Base-by-base conservation (phyloP, 2,797 vertebrate species). In the Onychomys arenicola region DNA sequence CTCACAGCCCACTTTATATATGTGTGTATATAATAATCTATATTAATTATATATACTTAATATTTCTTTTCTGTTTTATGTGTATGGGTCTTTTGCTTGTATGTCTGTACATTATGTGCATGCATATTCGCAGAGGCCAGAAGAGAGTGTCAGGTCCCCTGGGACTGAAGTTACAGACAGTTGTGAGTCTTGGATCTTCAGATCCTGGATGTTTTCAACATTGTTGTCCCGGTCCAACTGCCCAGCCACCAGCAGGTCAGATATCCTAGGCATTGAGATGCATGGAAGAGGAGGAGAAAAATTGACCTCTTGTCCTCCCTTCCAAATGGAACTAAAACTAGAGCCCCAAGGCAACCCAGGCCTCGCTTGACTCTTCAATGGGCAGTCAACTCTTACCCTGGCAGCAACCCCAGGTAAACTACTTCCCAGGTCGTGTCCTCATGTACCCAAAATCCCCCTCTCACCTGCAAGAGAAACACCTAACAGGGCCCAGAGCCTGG, bases 381-480 rank as follows among this genome's bases (percentile, higher is more conserved):
- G 99, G 87, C 99, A 27, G 25, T 16, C 65, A 75, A 21, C 71
- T 69, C 43, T 76, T 25, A 9, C 67, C 49, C n/a, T 5, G 13
- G 13, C 65, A 37, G 23, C 65, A 34, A 16, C 46, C 34, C 34
- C 19, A 25, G n/a, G 49, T 23, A 4, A 1, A 32, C 59, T 46
- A 29, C 1, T 6, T 40, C 17, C 32, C 9, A 21, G 55, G 3
- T 9, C 6, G 8, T 0, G 29, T 40, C 29, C 17, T 5, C 78
- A n/a, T 17, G 10, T 69, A 13, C 17, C 40, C 14, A 17, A 34
- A 5, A 32, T 1, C 6, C 67, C 6, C 6, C 19, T 14, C 81
- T 96, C 71, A 99, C 98, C 99, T 99, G 99, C 81, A 99, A 98
- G 63, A 99, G 98, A 69, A 99, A 99, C 96, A 99, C 99, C 98